Conservation (phyloP, 2,113 vertebrate genomes). For the Alligator mississippiensis region DNA sequence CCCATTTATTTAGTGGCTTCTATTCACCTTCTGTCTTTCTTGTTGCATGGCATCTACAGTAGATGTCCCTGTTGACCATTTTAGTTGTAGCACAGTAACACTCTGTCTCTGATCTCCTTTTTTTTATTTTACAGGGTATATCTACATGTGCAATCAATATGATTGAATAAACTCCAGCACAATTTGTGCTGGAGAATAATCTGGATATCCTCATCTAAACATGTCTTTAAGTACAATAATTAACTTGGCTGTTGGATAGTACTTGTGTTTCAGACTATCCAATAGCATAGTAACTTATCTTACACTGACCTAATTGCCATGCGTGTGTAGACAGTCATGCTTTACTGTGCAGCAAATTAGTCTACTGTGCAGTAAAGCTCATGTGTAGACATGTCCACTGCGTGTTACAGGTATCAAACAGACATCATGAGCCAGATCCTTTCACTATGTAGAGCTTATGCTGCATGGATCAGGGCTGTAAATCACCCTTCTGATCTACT, state of each 20-base stretch:
- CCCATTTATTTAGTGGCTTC: neutral
- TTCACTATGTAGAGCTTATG: neutral
- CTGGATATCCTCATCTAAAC: no score
- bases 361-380: no score
- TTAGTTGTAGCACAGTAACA: neutral
- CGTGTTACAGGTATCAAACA: neutral
- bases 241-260: no score
- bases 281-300: no score
- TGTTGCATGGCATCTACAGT: neutral
- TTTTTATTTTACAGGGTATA: neutral
- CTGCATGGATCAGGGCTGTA: neutral
- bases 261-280: no score
- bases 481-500: neutral
- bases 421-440: neutral
- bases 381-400: no score
- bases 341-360: no score
- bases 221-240: no score
- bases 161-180: neutral
- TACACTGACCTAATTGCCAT: no score
- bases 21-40: neutral
- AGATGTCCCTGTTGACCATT: accelerated
- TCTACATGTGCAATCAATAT: neutral
- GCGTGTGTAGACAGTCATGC: no score
- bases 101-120: neutral
- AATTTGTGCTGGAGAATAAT: no score